Base-by-base conservation (phyloP, 2,888 invertebrate species). In the Zygaena filipendulae region DNA sequence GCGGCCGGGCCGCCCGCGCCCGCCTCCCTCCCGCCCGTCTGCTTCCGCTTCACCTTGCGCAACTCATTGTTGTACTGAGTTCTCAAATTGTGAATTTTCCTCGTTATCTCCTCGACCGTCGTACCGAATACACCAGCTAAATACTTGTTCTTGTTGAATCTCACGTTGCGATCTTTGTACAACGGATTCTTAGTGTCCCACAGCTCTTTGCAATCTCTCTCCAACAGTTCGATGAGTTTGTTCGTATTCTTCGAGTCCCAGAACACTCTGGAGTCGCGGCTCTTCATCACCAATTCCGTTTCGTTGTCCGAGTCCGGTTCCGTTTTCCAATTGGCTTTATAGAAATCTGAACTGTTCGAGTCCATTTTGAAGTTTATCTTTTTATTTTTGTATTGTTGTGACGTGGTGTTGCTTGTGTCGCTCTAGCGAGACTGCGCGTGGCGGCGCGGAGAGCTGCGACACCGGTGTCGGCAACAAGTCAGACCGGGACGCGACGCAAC, bases 341-440 rank as follows among this genome's bases (percentile, higher is more conserved):
- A 71, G 23, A 51, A 49, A 7, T 66, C 66, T 47, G 63, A 62
- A 13, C 61, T 61, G 49, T 58, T 66, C 25, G 62, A 61, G 55
- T 72, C 68, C 74, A 75, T 75, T 36, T 40, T 38, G 37, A 32
- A 28, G n/a, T n/a, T n/a, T n/a, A n/a, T n/a, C n/a, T n/a, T n/a
- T n/a, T n/a, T n/a, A n/a, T 21, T 24, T 18, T 30, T 18, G 20
- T 21, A 24, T 19, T 16, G 9, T 11, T 11, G 43, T 38, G 41
- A n/a, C n/a, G n/a, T n/a, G n/a, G 45, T 49, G 45, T 46, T 52
- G 50, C 55, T 46, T 43, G 47, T 52, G 45, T 50, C 55, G 67
- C 67, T 75, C 71, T 74, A 71, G 72, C 67, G 72, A 75, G 70
- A 75, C 75, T 75, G 70, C 60, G 55, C 52, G 51, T 47, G 38